Base-by-base conservation (phyloP, 1,140 invertebrate genomes). In the Bombus pascuorum region DNA sequence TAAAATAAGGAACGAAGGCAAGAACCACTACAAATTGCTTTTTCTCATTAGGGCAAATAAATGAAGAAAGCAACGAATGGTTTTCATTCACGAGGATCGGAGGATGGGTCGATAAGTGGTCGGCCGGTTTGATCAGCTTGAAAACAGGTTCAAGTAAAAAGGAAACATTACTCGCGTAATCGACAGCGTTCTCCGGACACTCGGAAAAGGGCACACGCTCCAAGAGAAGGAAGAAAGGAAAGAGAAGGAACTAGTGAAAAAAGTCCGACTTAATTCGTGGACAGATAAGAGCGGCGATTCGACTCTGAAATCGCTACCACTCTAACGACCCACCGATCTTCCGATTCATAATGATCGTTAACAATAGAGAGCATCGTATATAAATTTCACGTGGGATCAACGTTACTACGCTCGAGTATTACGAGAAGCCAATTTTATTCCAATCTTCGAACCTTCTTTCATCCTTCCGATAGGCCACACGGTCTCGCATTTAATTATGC, bases 61-160 rank as follows among this genome's bases (percentile, higher is more conserved):
- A 74, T 0, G 37, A 39, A 81, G 76, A 73, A 65, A 74, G 59
- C 81, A 80, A 89, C 72, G 65, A 72, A 76, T 44, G 42, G 73
- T 28, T 65, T 53, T 80, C 68, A 77, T 77, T 53, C 57, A 37
- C 47, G 53, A 53, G 59, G 72, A 73, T 86, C 76, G 59, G 25
- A n/a, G 65, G 37, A 53, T 25, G 42, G 53, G 39, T 66, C 47
- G 73, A 78, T 75, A 81, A 88, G 32, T 68, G 25, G 66, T 37
- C 34, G 25, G 81, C 22, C 39, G 66, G 59, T 77, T 65, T 4
- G 59, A 44, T 37, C 25, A 12, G 22, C 3, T 72, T 37, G 68
- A 81, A 47, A 81, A 57, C 47, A 44, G 47, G 8, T 44, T 18
- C 62, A n/a, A 32, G 44, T 76, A 75, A 86, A 86, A 34, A 42